Base-by-base conservation (phyloP, 2,888 invertebrate genomes). In the Mythimna pallens region DNA sequence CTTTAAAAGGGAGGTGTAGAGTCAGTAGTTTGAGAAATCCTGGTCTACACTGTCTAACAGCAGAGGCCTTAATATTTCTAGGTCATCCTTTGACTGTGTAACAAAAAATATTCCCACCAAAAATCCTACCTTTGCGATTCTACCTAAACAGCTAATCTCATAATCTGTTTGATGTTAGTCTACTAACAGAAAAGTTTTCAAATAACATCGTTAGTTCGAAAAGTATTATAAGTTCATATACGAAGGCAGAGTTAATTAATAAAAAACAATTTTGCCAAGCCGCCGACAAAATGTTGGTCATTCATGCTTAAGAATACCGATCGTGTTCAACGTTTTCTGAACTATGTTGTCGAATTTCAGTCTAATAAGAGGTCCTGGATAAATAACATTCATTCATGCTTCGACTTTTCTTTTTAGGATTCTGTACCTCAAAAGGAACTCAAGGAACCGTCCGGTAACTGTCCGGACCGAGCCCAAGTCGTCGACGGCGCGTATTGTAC, bases 171-270 rank as follows among this genome's bases (percentile, higher is more conserved):
- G n/a, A n/a, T 25, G 40, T 43, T 30, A 43, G 20, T 12, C 20
- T 30, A 17, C 14, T 12, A 40, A 34, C 17, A n/a, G 20, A 17
- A 10, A 76, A 76, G 59, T 76, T 76, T 80, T 73, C 61, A 65
- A 30, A 80, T 80, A 80, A 57, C 43, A 61, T 12, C 10, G n/a
- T 63, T 80, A 34, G 74, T 73, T 55, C 0, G 25, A 58, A 70
- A 80, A 76, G 50, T 65, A 43, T 17, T 8, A 65, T 61, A 50
- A 52, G 50, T 80, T n/a, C 34, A 52, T 30, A 52, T 43, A 55
- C 7, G 14, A 10, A 6, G 14, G 3, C 30, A 7, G 30, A 54
- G 30, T n/a, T 12, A 54, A 47, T 64, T 73, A 64, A 79, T 79
- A 64, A 47, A n/a, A 72, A 59, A 47, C 50, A 14, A 62, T 70